phyloP scores from a whole-genome alignment of 2,888 invertebrate species.

The Galerucella pusilla region DNA sequence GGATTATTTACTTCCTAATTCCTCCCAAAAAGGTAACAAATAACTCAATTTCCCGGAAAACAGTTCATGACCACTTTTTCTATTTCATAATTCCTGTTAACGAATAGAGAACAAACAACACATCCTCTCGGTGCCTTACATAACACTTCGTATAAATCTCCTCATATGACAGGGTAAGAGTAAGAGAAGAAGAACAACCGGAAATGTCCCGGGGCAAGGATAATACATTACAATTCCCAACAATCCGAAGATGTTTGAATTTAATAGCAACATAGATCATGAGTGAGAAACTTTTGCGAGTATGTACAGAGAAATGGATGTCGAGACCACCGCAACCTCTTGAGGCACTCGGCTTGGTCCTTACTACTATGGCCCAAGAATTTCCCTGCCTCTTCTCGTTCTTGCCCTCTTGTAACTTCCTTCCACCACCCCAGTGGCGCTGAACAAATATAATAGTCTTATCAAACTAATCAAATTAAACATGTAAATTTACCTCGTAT shows the following conservation, averaged over 20 bases:
- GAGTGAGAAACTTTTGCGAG: conserved; percentile 63
- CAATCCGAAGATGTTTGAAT: conserved; percentile 66
- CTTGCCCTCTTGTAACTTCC: conserved; percentile 24
- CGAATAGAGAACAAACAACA: conserved; percentile 14
- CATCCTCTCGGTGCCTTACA: conserved; percentile 19
- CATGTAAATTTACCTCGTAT: too few species aligned
- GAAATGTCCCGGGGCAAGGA: conserved; percentile 58
- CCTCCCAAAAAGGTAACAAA: not conserved
- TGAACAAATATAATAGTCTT: not conserved
- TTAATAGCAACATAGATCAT: conserved; percentile 66
- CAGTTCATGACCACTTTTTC: not conserved
- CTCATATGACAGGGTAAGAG: conserved; percentile 22
- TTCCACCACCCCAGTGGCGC: not conserved
- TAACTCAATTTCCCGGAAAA: not conserved
- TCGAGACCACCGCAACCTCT: conserved; percentile 65
- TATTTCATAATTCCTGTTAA: not conserved
- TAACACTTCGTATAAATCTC: conserved; percentile 16
- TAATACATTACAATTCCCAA: conserved; percentile 66
- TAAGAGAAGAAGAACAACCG: conserved; percentile 38
- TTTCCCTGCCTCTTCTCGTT: conserved; percentile 51
- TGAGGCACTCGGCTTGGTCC: conserved; percentile 58
- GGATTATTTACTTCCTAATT: not conserved
- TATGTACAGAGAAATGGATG: conserved; percentile 65
- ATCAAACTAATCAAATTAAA: not conserved
- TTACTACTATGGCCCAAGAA: conserved; percentile 59